Percentiles rank a stretch among this genome's conserved stretches.
These are phyloP conservation scores for Andrena fulva DNA, from an alignment of 2,888 invertebrate species.

Conservation along the genomic window DNA sequence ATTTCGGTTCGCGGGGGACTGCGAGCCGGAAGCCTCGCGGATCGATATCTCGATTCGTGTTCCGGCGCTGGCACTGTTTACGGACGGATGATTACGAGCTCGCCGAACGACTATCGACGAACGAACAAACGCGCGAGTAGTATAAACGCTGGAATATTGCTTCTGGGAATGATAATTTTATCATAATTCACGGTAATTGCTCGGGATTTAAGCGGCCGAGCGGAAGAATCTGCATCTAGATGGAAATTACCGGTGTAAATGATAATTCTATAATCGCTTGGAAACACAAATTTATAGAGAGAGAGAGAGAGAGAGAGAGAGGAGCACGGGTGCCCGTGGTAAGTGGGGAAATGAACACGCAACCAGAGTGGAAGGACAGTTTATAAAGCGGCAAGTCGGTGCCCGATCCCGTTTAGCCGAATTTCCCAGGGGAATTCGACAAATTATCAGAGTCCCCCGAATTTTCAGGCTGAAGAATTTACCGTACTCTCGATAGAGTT, in stretches of 20 bases:
- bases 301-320: too few relatives aligned
- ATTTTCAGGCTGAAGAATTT: slow-evolving; percentile 54
- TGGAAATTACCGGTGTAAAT: not conserved
- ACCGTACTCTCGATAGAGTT: slow-evolving; percentile 24
- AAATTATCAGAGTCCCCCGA: slow-evolving; percentile 61
- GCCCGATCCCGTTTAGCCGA: slow-evolving; percentile 50
- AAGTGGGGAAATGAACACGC: not conserved
- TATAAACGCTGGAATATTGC: slow-evolving; percentile 44
- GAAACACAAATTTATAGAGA: not conserved
- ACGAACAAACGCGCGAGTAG: slow-evolving; percentile 21
- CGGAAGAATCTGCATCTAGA: slow-evolving; percentile 6
- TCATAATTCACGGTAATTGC: slow-evolving; percentile 37
- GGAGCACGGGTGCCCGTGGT: not conserved
- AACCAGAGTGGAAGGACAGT: not conserved
- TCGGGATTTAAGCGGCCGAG: not conserved
- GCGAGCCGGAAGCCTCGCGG: slow-evolving; percentile 54
- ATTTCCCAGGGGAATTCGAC: slow-evolving; percentile 76
- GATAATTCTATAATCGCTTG: slow-evolving; percentile 13
- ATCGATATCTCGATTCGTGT: slow-evolving; percentile 65
- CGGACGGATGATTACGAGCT: slow-evolving; percentile 59
- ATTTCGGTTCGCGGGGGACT: slow-evolving; percentile 63
- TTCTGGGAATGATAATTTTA: slow-evolving; percentile 32
- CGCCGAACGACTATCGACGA: slow-evolving; percentile 46
- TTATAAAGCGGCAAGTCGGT: not conserved
- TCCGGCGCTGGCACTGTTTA: slow-evolving; percentile 56